Evolutionary conservation across 2,888 invertebrate species (phyloP), one percentile per base, ranked within the genome.

Genomic region (Aphidius colemani): DNA sequence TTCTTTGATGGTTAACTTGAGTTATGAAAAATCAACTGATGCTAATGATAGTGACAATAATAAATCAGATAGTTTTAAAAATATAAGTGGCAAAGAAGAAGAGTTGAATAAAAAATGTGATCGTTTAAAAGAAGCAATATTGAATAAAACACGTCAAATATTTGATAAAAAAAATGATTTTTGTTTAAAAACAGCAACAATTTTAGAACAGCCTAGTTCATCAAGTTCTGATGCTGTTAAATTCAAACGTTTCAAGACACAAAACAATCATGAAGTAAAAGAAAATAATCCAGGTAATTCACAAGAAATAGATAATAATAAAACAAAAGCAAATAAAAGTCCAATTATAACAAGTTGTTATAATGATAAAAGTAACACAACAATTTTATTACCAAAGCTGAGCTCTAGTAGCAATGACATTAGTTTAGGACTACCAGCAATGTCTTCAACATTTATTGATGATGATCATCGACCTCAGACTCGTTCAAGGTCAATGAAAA

Each of bases 1-100:
- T 60, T 80, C 80, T 2, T 49, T 80, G 50, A 68, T 62, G 66
- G 78, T 80, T 1, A 79, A 80, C 69, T 68, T 80, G 56, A 80
- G 80, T 66, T 78, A 63, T 49, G 30, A 30, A 30, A 30, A 30
- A 30, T 30, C 30, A 5, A 30, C 3, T 2, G 30, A 30, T 30
- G 30, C 30, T 30, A 5, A 30, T 30, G 53, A 72, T 45, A 70
- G 72, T 7, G 71, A 76, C 56, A 18, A 18, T 41, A 49, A 53
- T 62, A 58, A 62, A 45, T 48, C 18, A 65, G 39, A 57, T 7
- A 39, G 51, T 2, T 43, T 9, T 44, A 39, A 6, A 10, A 64
- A 59, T 18, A 69, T 75, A 7, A 66, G 43, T 3, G 44, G 63
- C n/a, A 70, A 73, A 43, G 74, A 73, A 13, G 56, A 63, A 40